A percentile compares a stretch with the other conserved stretches of the same genome.
These are phyloP conservation scores for Lasiommata megera DNA, from an alignment of 2,888 invertebrate genomes.

Conservation along the genomic window DNA sequence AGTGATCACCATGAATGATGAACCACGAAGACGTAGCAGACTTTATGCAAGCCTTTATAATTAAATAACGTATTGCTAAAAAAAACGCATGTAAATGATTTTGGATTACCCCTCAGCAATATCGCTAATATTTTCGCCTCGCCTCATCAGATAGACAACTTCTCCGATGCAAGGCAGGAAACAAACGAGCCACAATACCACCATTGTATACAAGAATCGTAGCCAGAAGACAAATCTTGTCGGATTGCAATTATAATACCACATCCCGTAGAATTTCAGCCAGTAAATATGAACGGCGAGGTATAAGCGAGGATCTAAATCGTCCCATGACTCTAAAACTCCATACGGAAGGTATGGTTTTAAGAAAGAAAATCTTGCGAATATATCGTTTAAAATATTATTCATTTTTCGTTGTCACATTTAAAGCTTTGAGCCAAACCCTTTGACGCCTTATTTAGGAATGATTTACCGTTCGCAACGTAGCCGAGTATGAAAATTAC, in stretches of 20 bases:
- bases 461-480: slow-evolving; percentile 36
- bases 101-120: slow-evolving; percentile 74
- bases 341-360: slow-evolving; percentile 60
- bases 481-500: slow-evolving; percentile 41
- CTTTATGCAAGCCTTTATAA: too few species aligned
- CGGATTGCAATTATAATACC: slow-evolving; percentile 62
- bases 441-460: neutral
- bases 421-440: neutral
- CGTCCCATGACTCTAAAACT: slow-evolving; percentile 62
- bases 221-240: slow-evolving; percentile 58
- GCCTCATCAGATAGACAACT: slow-evolving; percentile 85
- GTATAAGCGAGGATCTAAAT: slow-evolving; percentile 64
- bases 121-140: slow-evolving; percentile 82
- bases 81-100: too few species aligned
- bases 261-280: slow-evolving; percentile 76
- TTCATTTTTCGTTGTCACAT: slow-evolving; percentile 41
- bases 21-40: too few species aligned
- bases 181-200: slow-evolving; percentile 71
- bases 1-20: too few species aligned
- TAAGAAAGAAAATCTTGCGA: slow-evolving; percentile 44
- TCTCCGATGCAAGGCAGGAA: slow-evolving; percentile 80
- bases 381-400: slow-evolving; percentile 47
- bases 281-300: slow-evolving; percentile 74
- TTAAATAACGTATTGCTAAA: too few species aligned
- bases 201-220: slow-evolving; percentile 55